Conservation (phyloP, 1,140 invertebrate species). For the Phthorimaea operculella region DNA sequence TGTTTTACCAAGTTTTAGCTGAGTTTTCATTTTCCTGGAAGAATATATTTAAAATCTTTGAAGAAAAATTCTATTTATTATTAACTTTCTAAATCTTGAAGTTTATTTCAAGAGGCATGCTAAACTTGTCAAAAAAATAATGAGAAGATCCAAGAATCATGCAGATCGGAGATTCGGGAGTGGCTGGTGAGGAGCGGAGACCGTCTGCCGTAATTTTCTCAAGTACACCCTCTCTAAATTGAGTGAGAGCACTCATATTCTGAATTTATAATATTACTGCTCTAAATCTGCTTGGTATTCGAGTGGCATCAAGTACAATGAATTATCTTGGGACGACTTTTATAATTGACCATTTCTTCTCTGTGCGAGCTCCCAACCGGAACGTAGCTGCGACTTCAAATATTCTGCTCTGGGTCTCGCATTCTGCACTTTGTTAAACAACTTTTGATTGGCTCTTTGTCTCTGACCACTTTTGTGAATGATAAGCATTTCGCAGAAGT, state of each 20-base stretch:
- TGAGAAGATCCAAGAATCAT: constrained; percentile 17
- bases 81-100: neutral
- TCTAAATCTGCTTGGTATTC: constrained; percentile 45
- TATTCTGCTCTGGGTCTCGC: no score
- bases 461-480: no score
- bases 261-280: constrained; percentile 63
- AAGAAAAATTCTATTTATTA: neutral
- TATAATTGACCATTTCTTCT: constrained; percentile 1
- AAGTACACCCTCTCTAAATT: constrained; percentile 48
- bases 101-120: neutral
- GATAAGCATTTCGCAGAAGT: no score
- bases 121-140: neutral
- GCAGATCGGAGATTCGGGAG: constrained; percentile 44
- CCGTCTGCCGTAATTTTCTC: constrained; percentile 61
- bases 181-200: constrained; percentile 48
- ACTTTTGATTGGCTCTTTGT: no score
- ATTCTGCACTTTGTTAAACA: no score
- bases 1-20: constrained; percentile 24
- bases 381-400: no score
- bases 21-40: constrained; percentile 11
- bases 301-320: constrained; percentile 38
- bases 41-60: neutral
- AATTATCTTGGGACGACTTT: constrained; percentile 16
- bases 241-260: constrained; percentile 57
- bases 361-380: neutral